These are phyloP conservation scores for Rhabdophis nuchalis DNA, from an alignment of 2,797 vertebrate genomes.

Conservation along the genomic window DNA sequence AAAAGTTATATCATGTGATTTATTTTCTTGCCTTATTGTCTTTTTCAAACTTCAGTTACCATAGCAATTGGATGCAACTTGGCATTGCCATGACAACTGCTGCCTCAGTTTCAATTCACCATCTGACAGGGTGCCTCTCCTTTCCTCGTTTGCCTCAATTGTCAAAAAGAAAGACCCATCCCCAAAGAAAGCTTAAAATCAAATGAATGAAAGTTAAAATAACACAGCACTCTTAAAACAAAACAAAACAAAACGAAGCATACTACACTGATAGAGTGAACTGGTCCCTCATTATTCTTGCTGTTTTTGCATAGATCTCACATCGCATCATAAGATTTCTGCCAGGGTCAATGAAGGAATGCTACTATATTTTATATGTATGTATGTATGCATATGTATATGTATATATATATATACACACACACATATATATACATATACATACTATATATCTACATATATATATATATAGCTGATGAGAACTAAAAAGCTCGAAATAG, in stretches of 20 bases:
- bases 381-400: no score
- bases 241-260: background rate
- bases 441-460: no score
- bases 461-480: no score
- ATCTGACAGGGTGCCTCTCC: constrained; percentile 73
- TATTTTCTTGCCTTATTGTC: constrained; percentile 69
- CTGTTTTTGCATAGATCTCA: background rate
- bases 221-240: constrained; percentile 41
- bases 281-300: no score
- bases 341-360: background rate
- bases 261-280: background rate
- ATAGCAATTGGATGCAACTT: constrained; percentile 76
- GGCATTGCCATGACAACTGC: constrained; percentile 75
- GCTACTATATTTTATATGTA: no score
- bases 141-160: constrained; percentile 24
- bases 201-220: constrained; percentile 66
- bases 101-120: constrained; percentile 78
- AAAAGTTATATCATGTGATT: constrained; percentile 64
- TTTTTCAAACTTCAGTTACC: constrained; percentile 79
- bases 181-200: constrained; percentile 48
- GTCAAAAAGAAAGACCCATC: constrained; percentile 67
- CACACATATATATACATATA: no score
- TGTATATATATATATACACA: no score
- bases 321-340: background rate
- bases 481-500: no score